These are phyloP conservation scores for Pentamera pediparva DNA, from an alignment of 53 echinoderm and acorn worm genomes.

Conservation along the genomic window DNA sequence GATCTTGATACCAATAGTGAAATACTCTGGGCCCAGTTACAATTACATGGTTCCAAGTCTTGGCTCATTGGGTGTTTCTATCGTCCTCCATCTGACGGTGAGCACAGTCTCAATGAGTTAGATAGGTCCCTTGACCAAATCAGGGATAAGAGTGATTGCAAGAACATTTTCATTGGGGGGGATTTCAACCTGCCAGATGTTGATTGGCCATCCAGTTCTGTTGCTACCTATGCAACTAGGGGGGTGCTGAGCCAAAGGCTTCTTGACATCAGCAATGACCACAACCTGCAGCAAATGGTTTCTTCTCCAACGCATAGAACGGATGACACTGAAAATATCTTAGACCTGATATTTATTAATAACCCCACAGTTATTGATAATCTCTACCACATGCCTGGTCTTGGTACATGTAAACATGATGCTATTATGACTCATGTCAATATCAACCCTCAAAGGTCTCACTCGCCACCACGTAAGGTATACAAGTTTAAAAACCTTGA, in stretches of 20 bases:
- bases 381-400: no score
- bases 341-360: conserved; percentile 20
- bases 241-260: conserved; percentile 17
- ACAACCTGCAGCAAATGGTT: no score
- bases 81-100: not conserved
- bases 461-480: conserved; percentile 16
- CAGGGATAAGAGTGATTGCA: not conserved
- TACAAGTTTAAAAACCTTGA: no score
- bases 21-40: conserved; percentile 32
- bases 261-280: conserved; percentile 7
- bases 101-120: not conserved
- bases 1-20: not conserved
- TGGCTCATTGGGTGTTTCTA: conserved; percentile 32
- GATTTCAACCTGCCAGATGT: not conserved
- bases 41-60: conserved; percentile 23
- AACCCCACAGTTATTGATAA: not conserved
- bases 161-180: conserved; percentile 1
- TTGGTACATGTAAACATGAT: no score
- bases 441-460: no score
- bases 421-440: conserved; percentile 14
- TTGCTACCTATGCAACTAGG: conserved; percentile 24
- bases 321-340: no score
- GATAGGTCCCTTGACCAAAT: not conserved
- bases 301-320: conserved; percentile 11
- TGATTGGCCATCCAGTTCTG: not conserved